Conservation (phyloP, 2,797 vertebrate genomes). For the Tragopan temminckii region DNA sequence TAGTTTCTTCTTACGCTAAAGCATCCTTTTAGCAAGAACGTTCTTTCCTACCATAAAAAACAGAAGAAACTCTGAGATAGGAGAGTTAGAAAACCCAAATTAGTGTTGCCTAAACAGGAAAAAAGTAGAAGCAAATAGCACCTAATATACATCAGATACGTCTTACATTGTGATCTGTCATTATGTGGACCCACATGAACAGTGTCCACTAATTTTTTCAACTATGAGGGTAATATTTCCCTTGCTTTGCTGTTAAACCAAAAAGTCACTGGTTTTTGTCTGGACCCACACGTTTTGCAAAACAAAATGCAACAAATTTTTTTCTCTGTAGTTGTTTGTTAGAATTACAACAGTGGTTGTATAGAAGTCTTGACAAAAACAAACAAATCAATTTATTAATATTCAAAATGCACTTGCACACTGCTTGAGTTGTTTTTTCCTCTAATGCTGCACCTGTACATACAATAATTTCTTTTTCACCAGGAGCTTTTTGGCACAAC, state of each 20-base stretch:
- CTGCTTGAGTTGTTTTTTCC: not conserved
- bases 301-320: not conserved
- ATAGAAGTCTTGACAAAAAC: not conserved
- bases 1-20: not conserved
- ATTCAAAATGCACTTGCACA: slow-evolving; percentile 11
- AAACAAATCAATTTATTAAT: not conserved
- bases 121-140: not conserved
- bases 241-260: no score
- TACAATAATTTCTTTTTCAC: not conserved
- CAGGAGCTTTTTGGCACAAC: slow-evolving; percentile 27
- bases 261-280: not conserved
- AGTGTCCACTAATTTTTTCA: no score
- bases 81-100: not conserved
- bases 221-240: no score
- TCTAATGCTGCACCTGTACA: not conserved
- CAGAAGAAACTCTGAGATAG: not conserved
- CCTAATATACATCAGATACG: not conserved
- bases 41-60: not conserved
- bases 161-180: not conserved
- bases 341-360: not conserved
- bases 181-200: not conserved
- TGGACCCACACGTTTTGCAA: not conserved
- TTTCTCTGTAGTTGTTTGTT: not conserved
- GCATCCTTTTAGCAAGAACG: not conserved
- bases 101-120: not conserved